Evolutionary conservation across 2,113 vertebrate species (phyloP).

Genomic region (Actinemys pallida): DNA sequence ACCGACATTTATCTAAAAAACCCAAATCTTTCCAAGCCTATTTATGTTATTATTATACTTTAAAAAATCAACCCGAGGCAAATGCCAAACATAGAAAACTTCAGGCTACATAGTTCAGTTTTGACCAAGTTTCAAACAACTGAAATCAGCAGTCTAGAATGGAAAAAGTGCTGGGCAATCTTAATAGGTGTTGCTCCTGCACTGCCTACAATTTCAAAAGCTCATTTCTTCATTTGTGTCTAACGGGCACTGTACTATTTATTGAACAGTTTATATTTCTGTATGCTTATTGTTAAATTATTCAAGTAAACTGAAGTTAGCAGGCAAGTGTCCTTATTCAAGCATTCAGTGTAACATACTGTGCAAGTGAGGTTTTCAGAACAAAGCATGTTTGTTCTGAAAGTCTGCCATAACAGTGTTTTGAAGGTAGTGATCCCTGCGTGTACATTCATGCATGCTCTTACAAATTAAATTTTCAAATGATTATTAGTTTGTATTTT

Average conservation of each 20-base stretch:
- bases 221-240: slow-evolving; percentile 59
- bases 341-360: neutral
- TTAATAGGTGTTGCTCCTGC: slow-evolving; percentile 59
- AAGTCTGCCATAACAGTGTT: neutral
- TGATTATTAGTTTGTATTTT: slow-evolving; percentile 28
- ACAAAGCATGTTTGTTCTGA: neutral
- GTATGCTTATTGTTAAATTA: neutral
- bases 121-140: slow-evolving; percentile 47
- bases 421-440: neutral
- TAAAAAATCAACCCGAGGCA: slow-evolving; percentile 60
- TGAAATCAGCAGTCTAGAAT: slow-evolving; percentile 41
- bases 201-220: slow-evolving; percentile 48
- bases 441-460: slow-evolving; percentile 1
- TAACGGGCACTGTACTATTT: slow-evolving; percentile 8
- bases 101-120: slow-evolving; percentile 36
- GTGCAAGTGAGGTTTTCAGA: neutral
- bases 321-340: neutral
- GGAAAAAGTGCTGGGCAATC: slow-evolving; percentile 63
- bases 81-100: slow-evolving; percentile 66
- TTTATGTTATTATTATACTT: slow-evolving; percentile 65
- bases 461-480: slow-evolving; percentile 29
- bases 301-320: slow-evolving; percentile 21
- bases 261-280: slow-evolving; percentile 28
- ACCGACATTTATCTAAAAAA: neutral
- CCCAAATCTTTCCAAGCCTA: neutral